Evolutionary conservation across 2,888 invertebrate species (phyloP), one percentile per base, ranked within the genome.

Genomic region (Pogonocherus hispidulus): DNA sequence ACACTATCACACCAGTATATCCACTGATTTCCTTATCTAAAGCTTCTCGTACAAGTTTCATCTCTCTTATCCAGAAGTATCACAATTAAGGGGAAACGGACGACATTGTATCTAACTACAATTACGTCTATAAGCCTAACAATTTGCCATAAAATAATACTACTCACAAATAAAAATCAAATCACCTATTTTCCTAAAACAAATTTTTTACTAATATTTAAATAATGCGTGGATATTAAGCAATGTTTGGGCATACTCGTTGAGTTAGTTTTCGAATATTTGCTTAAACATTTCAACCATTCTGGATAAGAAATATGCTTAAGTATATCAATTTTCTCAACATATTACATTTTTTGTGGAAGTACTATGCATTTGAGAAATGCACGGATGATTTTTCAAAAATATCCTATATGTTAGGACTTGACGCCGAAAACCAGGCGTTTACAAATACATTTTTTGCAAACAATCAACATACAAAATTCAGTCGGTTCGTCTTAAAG

Each of bases 1-100:
- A 84, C 84, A 81, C 84, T 84, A 85, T 85, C 85, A 85, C 84
- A 83, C 83, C 83, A 82, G 82, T 81, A 82, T 81, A 80, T 80
- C 79, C 79, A 82, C 81, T 80, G 78, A 78, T 78, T 78, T 71
- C 65, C 71, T 67, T 64, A 72, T 63, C 69, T 69, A 67, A 68
- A 67, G 71, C 66, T 65, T 70, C 59, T 60, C 62, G 35, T 63
- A 54, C 47, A n/a, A 67, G 52, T 55, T 44, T 59, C 66, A 70
- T 63, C 19, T 70, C 67, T 69, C 74, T 75, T 74, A 73, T 76
- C 76, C 74, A 76, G 70, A 71, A 71, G 71, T 74, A 71, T 74
- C 72, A 74, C 75, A 75, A 67, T 70, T 66, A 52, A 18, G 19
- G 16, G 8, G 18, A 52, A 52, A 32, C n/a, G 8, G 18, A 11